Evolutionary conservation across 1,140 invertebrate species (phyloP), one percentile per base, ranked within the genome.

Genomic region (Leptopilina boulardi): DNA sequence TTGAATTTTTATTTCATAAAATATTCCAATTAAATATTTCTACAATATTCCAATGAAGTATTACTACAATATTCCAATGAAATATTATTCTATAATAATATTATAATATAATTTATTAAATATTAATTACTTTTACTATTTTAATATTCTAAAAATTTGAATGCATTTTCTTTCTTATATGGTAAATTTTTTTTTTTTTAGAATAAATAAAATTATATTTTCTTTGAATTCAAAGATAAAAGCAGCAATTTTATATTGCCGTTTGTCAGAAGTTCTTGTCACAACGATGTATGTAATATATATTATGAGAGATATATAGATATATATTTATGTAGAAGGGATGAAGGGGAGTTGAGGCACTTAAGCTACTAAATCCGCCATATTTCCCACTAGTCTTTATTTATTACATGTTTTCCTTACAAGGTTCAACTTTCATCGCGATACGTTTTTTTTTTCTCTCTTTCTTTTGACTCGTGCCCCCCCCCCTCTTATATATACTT

Each of bases 311-410:
- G 6, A 13, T 47, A 51, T 51, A 51, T n/a, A 51, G 13, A n/a
- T 51, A 51, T 51, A n/a, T 51, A 51, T 83, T 83, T 81, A 82
- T 84, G 78, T 77, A 73, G 75, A 73, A 80, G 84, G 83, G 82
- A 82, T 82, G 75, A 81, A 83, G 83, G 87, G 86, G 86, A 85
- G 86, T 85, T 86, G 86, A 79, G 85, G 82, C 86, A 89, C 87
- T 89, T 87, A 88, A 83, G 77, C 81, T 82, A 79, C 75, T 44
- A 59, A 87, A 87, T 86, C 86, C 86, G 83, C 82, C 80, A 84
- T 86, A 87, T 87, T 89, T 87, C 86, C 87, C 85, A 86, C 85
- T 82, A 84, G 80, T 82, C 82, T 82, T 85, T 86, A 87, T 88
- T 88, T 86, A 84, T 87, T 84, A 83, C 85, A 81, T 84, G 79